Conservation (phyloP, 92 coral and sea anemone species). For the Epizoanthus rinbou region DNA sequence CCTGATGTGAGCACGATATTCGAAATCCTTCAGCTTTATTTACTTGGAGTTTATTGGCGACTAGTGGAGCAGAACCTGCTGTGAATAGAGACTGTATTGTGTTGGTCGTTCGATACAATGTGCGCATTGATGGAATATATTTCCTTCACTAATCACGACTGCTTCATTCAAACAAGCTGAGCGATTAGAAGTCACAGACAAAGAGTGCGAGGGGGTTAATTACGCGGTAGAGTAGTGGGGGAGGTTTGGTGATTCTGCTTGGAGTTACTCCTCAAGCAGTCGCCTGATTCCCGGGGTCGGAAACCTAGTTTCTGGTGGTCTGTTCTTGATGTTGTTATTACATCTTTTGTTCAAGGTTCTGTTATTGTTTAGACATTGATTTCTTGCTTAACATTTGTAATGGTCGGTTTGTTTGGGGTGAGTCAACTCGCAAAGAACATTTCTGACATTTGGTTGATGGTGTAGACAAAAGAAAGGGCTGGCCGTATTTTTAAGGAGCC, state of each 20-base stretch:
- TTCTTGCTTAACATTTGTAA: slow-evolving; percentile 43
- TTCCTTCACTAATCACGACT: slow-evolving; percentile 35
- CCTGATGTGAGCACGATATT: slow-evolving; percentile 34
- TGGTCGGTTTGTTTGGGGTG: slow-evolving; percentile 43
- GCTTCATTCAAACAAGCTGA: slow-evolving; percentile 31
- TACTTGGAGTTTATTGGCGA: slow-evolving; percentile 55
- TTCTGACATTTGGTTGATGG: slow-evolving; percentile 38
- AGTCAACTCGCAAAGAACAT: slow-evolving; percentile 45
- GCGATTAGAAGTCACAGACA: slow-evolving; percentile 32
- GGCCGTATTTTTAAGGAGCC: slow-evolving; percentile 33
- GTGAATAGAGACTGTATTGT: slow-evolving; percentile 72
- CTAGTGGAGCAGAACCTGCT: slow-evolving; percentile 78
- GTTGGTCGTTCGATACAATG: slow-evolving; percentile 40
- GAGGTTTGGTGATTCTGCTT: neutral
- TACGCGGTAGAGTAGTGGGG: slow-evolving; percentile 16
- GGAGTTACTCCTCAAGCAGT: neutral
- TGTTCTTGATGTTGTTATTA: slow-evolving; percentile 14
- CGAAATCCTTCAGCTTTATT: slow-evolving; percentile 15
- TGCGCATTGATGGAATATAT: slow-evolving; percentile 26
- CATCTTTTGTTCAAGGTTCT: slow-evolving; percentile 25
- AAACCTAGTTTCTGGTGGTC: slow-evolving; percentile 8
- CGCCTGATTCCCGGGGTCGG: slow-evolving; percentile 36
- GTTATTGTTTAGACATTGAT: slow-evolving; percentile 41
- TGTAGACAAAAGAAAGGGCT: slow-evolving; percentile 44
- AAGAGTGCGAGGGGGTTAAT: slow-evolving; percentile 16